A percentile compares a stretch with the other conserved stretches of the same genome.
Conservation (phyloP, 37 sponge, comb jelly and placozoan genomes). For the Dysidea cf. avara region DNA sequence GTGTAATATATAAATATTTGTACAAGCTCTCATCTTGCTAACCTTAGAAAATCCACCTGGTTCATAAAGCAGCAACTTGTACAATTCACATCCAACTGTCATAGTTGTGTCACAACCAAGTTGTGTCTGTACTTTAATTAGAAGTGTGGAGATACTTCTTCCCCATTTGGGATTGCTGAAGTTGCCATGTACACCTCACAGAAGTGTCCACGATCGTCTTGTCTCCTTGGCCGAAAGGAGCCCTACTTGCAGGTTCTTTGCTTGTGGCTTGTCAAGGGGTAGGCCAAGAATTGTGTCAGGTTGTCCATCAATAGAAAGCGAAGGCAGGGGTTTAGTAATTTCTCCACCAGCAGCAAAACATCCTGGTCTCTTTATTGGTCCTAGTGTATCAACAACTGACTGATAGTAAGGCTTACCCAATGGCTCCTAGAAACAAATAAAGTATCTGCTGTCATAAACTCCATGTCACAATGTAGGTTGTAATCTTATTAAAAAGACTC, state of each 20-base stretch:
- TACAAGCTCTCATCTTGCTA: no score
- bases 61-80: constrained; percentile 29
- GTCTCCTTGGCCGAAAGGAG: constrained; percentile 25
- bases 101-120: constrained; percentile 12
- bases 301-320: neutral
- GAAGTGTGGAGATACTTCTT: neutral
- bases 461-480: no score
- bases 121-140: constrained; percentile 5
- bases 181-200: constrained; percentile 27
- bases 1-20: no score
- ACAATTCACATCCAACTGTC: constrained; percentile 3
- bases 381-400: no score
- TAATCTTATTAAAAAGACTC: no score
- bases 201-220: constrained; percentile 9
- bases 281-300: constrained; percentile 1
- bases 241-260: neutral
- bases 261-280: neutral
- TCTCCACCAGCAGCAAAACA: constrained; percentile 20
- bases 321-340: neutral
- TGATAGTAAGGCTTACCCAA: no score
- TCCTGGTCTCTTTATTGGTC: constrained; percentile 25
- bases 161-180: constrained; percentile 13
- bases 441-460: no score
- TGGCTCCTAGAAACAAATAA: no score
- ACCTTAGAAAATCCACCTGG: constrained; percentile 39